Evolutionary conservation across 2,113 vertebrate species (phyloP).

Genomic region (Psilopsiagon aurifrons): DNA sequence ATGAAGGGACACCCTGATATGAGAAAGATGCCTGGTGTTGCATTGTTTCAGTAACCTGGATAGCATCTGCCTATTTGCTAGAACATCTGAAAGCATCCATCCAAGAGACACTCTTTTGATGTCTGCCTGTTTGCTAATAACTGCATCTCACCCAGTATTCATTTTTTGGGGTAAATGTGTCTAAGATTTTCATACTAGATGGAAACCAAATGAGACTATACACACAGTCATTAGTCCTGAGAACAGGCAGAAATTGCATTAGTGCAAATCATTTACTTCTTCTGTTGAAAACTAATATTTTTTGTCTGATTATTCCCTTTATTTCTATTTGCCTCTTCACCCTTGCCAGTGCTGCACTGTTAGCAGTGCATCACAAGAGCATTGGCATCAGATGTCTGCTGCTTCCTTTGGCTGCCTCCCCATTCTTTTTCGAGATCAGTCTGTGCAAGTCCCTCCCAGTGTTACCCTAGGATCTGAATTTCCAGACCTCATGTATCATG

Average conservation of each 20-base stretch:
- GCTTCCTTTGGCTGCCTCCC: background rate
- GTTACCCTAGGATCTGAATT: background rate
- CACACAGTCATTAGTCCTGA: background rate
- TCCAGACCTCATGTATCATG: background rate
- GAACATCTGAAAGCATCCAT: background rate
- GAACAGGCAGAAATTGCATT: background rate
- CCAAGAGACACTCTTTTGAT: background rate
- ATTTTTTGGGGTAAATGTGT: rapidly evolving
- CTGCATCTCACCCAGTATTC: background rate
- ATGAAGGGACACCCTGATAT: background rate
- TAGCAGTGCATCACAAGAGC: background rate
- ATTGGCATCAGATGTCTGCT: background rate
- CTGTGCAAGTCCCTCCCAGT: rapidly evolving
- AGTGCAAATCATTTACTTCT: background rate
- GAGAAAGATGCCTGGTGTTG: background rate
- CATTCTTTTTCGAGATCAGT: rapidly evolving
- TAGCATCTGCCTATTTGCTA: background rate
- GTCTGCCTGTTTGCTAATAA: background rate
- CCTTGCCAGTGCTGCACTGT: background rate
- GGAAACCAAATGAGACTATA: background rate
- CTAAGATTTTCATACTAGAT: background rate
- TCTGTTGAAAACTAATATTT: background rate
- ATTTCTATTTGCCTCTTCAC: background rate
- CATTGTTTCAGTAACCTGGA: background rate
- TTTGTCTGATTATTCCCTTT: background rate